phyloP scores from a whole-genome alignment of 2,797 vertebrate species.

The Acanthornis magna region DNA sequence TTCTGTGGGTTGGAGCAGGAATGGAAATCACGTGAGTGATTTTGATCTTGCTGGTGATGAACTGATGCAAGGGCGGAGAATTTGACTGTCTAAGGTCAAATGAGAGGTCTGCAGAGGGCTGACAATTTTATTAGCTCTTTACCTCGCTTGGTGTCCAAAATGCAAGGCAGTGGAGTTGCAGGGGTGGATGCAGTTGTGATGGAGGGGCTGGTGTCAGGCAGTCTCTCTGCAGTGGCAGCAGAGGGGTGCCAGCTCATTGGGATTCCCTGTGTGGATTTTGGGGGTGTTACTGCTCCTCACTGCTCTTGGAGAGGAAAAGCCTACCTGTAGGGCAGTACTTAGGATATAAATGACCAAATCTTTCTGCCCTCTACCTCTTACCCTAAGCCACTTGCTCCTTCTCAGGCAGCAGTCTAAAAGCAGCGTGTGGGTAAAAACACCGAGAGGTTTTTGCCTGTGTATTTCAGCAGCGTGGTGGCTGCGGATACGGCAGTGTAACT shows the following conservation, averaged over 20 bases:
- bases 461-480: not conserved
- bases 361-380: not conserved
- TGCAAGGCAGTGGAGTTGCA: fast-evolving
- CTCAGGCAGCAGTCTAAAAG: not conserved
- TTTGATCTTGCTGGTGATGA: not conserved
- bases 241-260: not conserved
- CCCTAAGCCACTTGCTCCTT: not conserved
- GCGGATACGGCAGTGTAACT: not conserved
- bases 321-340: not conserved
- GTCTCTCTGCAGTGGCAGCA: not conserved
- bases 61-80: not conserved
- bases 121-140: not conserved
- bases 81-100: not conserved
- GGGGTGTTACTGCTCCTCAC: fast-evolving
- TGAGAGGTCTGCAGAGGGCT: not conserved
- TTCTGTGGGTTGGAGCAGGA: not conserved
- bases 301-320: not conserved
- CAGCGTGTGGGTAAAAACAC: fast-evolving
- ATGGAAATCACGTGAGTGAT: fast-evolving
- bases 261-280: not conserved
- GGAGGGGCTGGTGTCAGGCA: not conserved
- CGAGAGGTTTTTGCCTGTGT: not conserved
- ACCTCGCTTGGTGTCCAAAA: not conserved
- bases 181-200: not conserved
- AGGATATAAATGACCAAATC: not conserved